Percentiles rank a stretch among this genome's conserved stretches.
Conservation (phyloP, 1,140 invertebrate species). For the Leptinotarsa defecta region DNA sequence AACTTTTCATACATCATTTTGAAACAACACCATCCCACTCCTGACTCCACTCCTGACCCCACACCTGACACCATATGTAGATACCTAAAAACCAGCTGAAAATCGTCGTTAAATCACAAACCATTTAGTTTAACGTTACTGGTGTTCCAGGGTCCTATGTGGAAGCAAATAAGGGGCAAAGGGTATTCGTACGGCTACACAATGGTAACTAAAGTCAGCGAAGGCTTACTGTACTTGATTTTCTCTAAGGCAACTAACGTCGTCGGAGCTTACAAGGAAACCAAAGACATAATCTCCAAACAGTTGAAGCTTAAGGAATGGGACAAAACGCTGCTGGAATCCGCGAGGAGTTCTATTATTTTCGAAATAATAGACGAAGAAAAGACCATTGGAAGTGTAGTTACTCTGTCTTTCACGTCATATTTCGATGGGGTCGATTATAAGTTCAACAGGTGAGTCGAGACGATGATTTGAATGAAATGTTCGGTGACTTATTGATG, state of each 20-base stretch:
- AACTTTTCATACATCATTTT: not conserved
- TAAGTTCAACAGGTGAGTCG: constrained; percentile 69
- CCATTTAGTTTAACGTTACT: too few species aligned
- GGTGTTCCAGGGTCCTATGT: constrained; percentile 77
- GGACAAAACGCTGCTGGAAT: constrained; percentile 76
- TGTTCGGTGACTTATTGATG: not conserved
- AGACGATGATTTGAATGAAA: not conserved
- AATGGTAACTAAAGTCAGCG: constrained; percentile 65
- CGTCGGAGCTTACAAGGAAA: constrained; percentile 76
- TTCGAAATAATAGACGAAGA: constrained; percentile 83
- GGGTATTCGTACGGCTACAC: constrained; percentile 83
- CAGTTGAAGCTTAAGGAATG: constrained; percentile 69
- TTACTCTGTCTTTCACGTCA: constrained; percentile 70
- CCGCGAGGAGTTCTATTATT: constrained; percentile 82
- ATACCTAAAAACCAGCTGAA: too few species aligned
- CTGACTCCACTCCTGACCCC: too few species aligned
- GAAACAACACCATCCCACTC: too few species aligned
- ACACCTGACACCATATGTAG: too few species aligned
- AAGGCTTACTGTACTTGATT: constrained; percentile 72
- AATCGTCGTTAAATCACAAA: too few species aligned
- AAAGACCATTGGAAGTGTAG: constrained; percentile 74
- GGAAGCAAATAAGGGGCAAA: constrained; percentile 80
- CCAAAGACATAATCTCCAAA: constrained; percentile 66
- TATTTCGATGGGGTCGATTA: constrained; percentile 72
- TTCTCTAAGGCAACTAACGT: constrained; percentile 78